Evolutionary conservation across 2,113 vertebrate species (phyloP).

Genomic region (Blennius ocellaris): DNA sequence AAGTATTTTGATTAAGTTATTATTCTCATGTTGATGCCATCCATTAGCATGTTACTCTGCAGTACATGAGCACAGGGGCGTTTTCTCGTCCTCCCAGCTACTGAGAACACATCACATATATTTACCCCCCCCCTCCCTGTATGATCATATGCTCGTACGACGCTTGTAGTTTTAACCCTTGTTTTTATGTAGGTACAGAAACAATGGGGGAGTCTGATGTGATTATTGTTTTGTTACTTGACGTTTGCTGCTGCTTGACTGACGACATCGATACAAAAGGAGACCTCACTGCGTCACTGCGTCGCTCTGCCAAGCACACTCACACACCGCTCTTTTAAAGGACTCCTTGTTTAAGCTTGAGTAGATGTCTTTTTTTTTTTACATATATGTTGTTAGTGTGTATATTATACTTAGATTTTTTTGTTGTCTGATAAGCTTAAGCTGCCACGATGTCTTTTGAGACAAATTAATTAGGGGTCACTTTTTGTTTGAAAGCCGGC

Average conservation of each 20-base stretch:
- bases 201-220: not conserved
- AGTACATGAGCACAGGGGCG: slow-evolving; percentile 58
- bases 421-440: slow-evolving; percentile 39
- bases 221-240: slow-evolving; percentile 3
- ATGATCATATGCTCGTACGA: not conserved
- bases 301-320: slow-evolving; percentile 37
- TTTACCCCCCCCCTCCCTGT: not conserved
- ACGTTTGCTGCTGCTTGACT: not conserved
- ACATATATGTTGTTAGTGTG: slow-evolving; percentile 39
- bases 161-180: slow-evolving; percentile 3
- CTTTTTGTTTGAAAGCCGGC: slow-evolving; percentile 51
- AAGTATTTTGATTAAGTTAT: slow-evolving; percentile 66
- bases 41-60: slow-evolving; percentile 41
- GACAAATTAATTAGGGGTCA: slow-evolving; percentile 1
- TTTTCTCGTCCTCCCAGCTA: slow-evolving; percentile 41
- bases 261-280: not conserved
- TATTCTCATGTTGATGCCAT: slow-evolving; percentile 42
- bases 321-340: slow-evolving; percentile 44
- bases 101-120: slow-evolving; percentile 42
- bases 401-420: slow-evolving; percentile 41
- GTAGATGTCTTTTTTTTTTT: slow-evolving; percentile 18
- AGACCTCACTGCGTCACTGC: not conserved
- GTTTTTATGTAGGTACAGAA: slow-evolving; percentile 20
- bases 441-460: slow-evolving; percentile 19
- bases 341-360: slow-evolving; percentile 61